A percentile compares a stretch with the other conserved stretches of the same genome.
These are phyloP conservation scores for Phortica variegata DNA, from an alignment of 1,140 invertebrate genomes.

Conservation along the genomic window DNA sequence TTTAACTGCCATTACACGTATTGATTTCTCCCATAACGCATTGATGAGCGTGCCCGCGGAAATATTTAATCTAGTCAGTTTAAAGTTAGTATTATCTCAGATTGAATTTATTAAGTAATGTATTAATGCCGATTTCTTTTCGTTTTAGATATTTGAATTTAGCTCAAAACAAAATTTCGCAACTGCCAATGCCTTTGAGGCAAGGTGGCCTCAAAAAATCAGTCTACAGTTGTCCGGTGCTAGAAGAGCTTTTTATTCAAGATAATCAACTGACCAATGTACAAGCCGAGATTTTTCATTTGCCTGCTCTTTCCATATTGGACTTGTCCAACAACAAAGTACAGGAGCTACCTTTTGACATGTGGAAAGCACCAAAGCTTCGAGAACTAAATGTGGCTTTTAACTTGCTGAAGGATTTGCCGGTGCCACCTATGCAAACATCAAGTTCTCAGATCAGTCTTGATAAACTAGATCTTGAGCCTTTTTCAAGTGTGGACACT, in stretches of 20 bases:
- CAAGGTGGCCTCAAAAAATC: slow-evolving; percentile 16
- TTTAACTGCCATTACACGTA: slow-evolving; percentile 85
- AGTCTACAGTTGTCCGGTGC: slow-evolving; percentile 67
- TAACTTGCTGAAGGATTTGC: slow-evolving; percentile 85
- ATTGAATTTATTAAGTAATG: neutral
- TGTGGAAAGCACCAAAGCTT: slow-evolving; percentile 89
- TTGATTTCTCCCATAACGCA: slow-evolving; percentile 92
- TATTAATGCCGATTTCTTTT: neutral
- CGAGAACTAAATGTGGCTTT: slow-evolving; percentile 89
- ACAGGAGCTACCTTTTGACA: slow-evolving; percentile 76
- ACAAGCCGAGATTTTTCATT: slow-evolving; percentile 77
- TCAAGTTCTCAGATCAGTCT: slow-evolving; percentile 40
- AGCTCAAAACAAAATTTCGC: slow-evolving; percentile 83
- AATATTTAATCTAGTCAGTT: slow-evolving; percentile 80
- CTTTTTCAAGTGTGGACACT: slow-evolving; percentile 25
- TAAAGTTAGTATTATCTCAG: slow-evolving; percentile 38
- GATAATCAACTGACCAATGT: slow-evolving; percentile 83
- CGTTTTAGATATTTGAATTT: slow-evolving; percentile 75
- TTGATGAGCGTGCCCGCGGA: slow-evolving; percentile 77
- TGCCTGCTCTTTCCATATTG: slow-evolving; percentile 78
- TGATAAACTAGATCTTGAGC: slow-evolving; percentile 41
- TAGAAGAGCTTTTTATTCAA: slow-evolving; percentile 88
- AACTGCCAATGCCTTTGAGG: slow-evolving; percentile 25
- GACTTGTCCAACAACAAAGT: slow-evolving; percentile 95
- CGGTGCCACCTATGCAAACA: slow-evolving; percentile 59